Evolutionary conservation across 2,888 invertebrate species (phyloP), one percentile per base, ranked within the genome.

Genomic region (Doris montereyensis): DNA sequence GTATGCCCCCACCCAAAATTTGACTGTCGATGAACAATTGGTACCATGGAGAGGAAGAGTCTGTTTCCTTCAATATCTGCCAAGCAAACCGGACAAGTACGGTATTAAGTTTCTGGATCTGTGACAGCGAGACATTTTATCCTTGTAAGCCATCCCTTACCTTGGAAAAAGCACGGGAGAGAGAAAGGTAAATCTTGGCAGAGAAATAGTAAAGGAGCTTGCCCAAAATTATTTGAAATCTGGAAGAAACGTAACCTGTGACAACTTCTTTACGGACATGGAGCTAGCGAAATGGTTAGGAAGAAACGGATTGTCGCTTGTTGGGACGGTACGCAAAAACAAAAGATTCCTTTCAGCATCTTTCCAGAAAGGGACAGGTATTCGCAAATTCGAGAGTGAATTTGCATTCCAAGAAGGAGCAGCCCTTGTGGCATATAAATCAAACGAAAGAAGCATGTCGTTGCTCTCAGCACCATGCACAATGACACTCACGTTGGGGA

Each of bases 21-120:
- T 72, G 10, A 58, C 58, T 26, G 41, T 75, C 62, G 75, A 75
- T 62, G 75, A 75, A n/a, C 72, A 72, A 21, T 30, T 72, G 52
- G 72, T 72, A 21, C 68, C 68, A 26, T 68, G n/a, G 10, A n/a
- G 68, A 10, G 68, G 68, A 68, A 24, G 68, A 5, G 24, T 5
- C 13, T 10, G 13, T 10, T 41, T 41, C 13, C 13, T 41, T 5
- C 52, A 41, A 41, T 41, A 41, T 13, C 13, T 41, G 8, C 52
- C 52, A 41, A 41, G 52, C 52, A 41, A 41, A 13, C 52, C 52
- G 52, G 52, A 41, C 52, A 41, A 41, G 52, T 41, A 41, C 52
- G 52, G 52, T 41, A 5, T 41, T 13, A 41, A 41, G 13, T 41
- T 41, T 41, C 13, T 41, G 52, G 52, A 41, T 41, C 13, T 41